These are phyloP conservation scores for Phyllotreta striolata DNA, from an alignment of 2,888 invertebrate genomes.

Conservation along the genomic window DNA sequence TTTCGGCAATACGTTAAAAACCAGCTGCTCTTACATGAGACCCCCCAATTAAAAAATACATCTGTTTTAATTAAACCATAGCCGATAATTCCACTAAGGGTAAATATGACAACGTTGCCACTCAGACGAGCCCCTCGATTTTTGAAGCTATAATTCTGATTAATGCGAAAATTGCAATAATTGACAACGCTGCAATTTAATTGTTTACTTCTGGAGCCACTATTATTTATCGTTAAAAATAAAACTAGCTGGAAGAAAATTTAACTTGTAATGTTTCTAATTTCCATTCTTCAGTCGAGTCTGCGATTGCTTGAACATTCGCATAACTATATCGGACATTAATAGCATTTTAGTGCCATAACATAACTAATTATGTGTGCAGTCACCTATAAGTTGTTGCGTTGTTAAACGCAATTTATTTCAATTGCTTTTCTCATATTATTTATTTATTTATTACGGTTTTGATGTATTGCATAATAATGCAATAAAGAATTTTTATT, in stretches of 20 bases:
- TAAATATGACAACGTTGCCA: slow-evolving; percentile 21
- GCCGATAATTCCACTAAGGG: slow-evolving; percentile 53
- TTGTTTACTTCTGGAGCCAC: no score
- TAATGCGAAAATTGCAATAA: slow-evolving; percentile 1
- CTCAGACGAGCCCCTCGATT: background rate
- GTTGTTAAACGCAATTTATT: slow-evolving; percentile 21
- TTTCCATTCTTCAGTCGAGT: no score
- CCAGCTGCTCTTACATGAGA: slow-evolving; percentile 43
- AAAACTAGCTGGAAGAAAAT: no score
- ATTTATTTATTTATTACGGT: slow-evolving; percentile 18
- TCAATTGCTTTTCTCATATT: slow-evolving; percentile 22
- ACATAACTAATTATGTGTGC: slow-evolving; percentile 10
- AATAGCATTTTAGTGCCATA: slow-evolving; percentile 14
- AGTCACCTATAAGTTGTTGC: slow-evolving; percentile 12
- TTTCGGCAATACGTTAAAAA: slow-evolving; percentile 36
- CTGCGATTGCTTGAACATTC: background rate
- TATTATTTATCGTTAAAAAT: no score
- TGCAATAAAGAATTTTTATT: slow-evolving; percentile 22
- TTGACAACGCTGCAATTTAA: no score
- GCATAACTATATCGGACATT: slow-evolving; percentile 5
- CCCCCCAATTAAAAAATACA: slow-evolving; percentile 55
- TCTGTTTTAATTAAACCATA: slow-evolving; percentile 59
- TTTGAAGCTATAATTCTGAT: slow-evolving; percentile 1
- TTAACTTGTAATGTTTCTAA: no score
- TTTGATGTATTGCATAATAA: slow-evolving; percentile 20